phyloP scores from a whole-genome alignment of 2,113 vertebrate species.

The Terrapene triunguis region DNA sequence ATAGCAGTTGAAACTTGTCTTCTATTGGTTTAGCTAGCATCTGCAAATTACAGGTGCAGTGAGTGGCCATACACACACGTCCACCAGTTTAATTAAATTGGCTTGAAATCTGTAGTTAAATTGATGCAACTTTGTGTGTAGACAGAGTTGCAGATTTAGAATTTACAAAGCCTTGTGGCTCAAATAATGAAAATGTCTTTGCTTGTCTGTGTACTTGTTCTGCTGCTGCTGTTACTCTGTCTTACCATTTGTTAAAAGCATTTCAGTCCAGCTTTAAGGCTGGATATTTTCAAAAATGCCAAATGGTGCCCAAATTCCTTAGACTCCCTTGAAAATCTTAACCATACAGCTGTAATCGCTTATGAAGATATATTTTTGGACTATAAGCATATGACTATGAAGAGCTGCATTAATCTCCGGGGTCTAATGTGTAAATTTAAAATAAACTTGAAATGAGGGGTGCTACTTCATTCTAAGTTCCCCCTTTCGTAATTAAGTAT shows the following conservation, averaged over 20 bases:
- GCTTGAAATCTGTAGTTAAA: background rate
- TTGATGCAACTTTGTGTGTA: background rate
- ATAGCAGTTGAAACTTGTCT: background rate
- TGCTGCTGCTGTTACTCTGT: background rate
- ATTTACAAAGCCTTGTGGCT: background rate
- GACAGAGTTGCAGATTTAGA: background rate
- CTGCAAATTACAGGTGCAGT: background rate
- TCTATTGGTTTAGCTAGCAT: background rate
- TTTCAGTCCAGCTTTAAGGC: background rate
- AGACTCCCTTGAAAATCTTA: background rate
- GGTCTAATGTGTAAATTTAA: background rate
- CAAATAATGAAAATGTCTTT: no score
- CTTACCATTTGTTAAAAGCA: background rate
- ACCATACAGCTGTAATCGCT: background rate
- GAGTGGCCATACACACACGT: background rate
- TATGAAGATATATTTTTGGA: background rate
- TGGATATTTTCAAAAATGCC: background rate
- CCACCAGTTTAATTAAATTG: background rate
- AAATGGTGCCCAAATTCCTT: background rate
- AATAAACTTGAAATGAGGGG: no score
- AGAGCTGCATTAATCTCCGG: background rate
- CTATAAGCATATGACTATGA: background rate
- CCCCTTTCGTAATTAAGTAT: no score
- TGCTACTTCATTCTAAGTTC: no score
- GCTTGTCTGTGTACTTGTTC: background rate